Evolutionary conservation across 2,888 invertebrate species (phyloP).

Genomic region (Hydrotaea diabolus): DNA sequence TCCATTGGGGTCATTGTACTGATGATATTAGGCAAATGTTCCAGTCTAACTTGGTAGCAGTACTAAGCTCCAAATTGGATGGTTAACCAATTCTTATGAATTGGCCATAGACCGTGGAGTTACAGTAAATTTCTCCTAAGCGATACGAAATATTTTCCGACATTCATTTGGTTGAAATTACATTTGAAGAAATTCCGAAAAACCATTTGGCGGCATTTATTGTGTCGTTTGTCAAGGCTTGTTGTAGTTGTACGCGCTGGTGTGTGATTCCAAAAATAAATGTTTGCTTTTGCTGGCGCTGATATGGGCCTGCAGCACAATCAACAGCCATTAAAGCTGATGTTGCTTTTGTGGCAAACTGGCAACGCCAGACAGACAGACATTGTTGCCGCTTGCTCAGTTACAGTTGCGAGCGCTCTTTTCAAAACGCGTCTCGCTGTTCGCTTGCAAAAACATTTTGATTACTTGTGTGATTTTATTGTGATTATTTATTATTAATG

Average conservation of each 20-base stretch:
- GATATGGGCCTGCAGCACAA: conserved; percentile 53
- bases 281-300: conserved; percentile 32
- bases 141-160: neutral
- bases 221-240: neutral
- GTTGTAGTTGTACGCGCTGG: conserved; percentile 19
- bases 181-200: conserved; percentile 31
- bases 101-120: neutral
- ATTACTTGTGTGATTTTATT: conserved; percentile 75
- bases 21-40: no score
- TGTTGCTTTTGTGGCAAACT: neutral
- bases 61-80: no score
- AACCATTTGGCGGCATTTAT: neutral
- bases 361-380: neutral
- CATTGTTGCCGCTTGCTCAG: conserved; percentile 31
- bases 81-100: no score
- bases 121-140: neutral
- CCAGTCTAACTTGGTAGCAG: no score
- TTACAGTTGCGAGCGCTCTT: neutral
- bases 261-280: conserved; percentile 32
- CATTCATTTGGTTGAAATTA: conserved; percentile 14
- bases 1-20: no score
- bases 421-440: neutral
- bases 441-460: conserved; percentile 62
- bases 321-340: conserved; percentile 14
- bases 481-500: conserved; percentile 76